These are phyloP conservation scores for Stegostoma tigrinum DNA, from an alignment of 2,113 vertebrate genomes.

Conservation along the genomic window DNA sequence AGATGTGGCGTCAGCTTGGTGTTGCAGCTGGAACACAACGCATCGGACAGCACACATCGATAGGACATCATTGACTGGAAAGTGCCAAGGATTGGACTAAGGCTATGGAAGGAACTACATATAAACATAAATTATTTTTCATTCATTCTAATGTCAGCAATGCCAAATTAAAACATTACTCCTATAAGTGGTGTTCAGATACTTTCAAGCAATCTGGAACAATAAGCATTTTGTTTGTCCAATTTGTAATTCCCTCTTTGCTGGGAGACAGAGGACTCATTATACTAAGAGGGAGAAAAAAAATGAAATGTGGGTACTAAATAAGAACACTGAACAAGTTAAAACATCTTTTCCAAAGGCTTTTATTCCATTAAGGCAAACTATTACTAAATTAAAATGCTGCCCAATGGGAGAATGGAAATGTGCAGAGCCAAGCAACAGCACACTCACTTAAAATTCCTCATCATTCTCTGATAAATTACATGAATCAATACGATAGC, in stretches of 20 bases:
- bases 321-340: constrained; percentile 28
- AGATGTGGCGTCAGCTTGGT: not conserved
- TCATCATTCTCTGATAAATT: constrained; percentile 59
- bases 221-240: not conserved
- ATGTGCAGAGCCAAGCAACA: constrained; percentile 31
- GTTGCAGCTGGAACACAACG: not conserved
- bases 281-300: not conserved
- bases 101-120: not conserved
- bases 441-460: constrained; percentile 52
- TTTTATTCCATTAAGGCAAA: constrained; percentile 27
- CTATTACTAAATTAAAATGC: constrained; percentile 26
- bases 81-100: not conserved
- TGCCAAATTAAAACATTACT: constrained; percentile 1
- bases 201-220: not conserved
- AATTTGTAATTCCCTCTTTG: constrained; percentile 14
- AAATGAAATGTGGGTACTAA: constrained; percentile 21
- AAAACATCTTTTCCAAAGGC: constrained; percentile 33
- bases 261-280: constrained; percentile 9
- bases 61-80: not conserved
- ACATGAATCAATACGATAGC: constrained; percentile 65
- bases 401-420: constrained; percentile 20
- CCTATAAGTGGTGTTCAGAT: not conserved
- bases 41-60: not conserved
- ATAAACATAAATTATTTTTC: not conserved
- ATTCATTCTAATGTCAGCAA: not conserved